Conservation (phyloP, 1,140 invertebrate species). For the Drosophila lini region DNA sequence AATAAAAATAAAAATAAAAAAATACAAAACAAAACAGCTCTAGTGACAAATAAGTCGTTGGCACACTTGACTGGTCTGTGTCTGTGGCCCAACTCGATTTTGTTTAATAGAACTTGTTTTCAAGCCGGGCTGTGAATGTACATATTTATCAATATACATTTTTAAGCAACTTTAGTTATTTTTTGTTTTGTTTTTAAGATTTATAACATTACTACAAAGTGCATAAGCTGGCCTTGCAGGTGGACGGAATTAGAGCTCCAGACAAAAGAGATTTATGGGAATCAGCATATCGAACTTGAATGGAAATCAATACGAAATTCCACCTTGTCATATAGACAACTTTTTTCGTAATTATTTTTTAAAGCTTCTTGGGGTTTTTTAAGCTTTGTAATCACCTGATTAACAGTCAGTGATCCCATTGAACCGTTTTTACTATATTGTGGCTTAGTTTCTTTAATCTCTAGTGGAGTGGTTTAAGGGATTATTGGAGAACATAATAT, state of each 20-base stretch:
- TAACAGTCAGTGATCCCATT: neutral
- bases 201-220: slow-evolving; percentile 28
- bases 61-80: slow-evolving; percentile 50
- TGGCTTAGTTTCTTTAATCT: neutral
- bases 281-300: neutral
- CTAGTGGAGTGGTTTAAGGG: too few relatives aligned
- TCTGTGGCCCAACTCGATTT: slow-evolving; percentile 40
- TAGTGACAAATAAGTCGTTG: slow-evolving; percentile 73
- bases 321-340: neutral
- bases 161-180: slow-evolving; percentile 8
- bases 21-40: slow-evolving; percentile 35
- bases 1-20: slow-evolving; percentile 4
- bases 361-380: slow-evolving; percentile 5
- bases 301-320: neutral
- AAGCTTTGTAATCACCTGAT: neutral
- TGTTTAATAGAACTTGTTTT: slow-evolving; percentile 69
- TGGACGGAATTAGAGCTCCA: slow-evolving; percentile 5
- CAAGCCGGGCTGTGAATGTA: neutral
- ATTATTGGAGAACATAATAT: neutral
- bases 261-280: slow-evolving; percentile 7
- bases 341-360: neutral
- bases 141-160: slow-evolving; percentile 12
- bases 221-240: slow-evolving; percentile 38
- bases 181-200: slow-evolving; percentile 5
- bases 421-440: too few relatives aligned